These are phyloP conservation scores for Pseudobourletiella spinata DNA, from an alignment of 1,140 invertebrate genomes.

Conservation along the genomic window DNA sequence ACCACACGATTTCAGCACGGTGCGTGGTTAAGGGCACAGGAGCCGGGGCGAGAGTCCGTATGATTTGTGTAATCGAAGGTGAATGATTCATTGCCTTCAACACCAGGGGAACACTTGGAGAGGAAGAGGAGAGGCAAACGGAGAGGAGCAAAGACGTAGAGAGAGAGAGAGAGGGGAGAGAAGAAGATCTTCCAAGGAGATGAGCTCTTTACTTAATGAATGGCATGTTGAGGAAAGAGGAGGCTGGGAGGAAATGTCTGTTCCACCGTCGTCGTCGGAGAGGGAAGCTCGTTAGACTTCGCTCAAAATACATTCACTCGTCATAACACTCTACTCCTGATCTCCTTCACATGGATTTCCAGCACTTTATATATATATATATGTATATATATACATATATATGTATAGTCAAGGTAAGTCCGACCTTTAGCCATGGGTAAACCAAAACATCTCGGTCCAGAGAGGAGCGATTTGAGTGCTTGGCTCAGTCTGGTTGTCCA, in stretches of 20 bases:
- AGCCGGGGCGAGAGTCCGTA: background rate
- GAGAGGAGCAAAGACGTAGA: background rate
- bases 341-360: no score
- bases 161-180: background rate
- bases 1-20: conserved; percentile 4
- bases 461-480: no score
- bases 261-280: background rate
- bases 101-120: background rate
- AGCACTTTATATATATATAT: no score
- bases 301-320: no score
- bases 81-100: conserved; percentile 8
- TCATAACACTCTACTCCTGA: background rate
- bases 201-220: conserved; percentile 4
- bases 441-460: no score
- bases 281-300: background rate
- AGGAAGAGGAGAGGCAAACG: background rate
- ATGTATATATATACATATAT: no score
- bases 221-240: background rate
- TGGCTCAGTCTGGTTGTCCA: no score
- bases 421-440: no score
- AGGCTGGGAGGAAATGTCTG: background rate
- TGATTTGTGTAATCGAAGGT: conserved; percentile 9
- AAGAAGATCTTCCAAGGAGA: background rate
- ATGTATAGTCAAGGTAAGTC: no score
- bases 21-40: background rate